These are phyloP conservation scores for Masticophis lateralis DNA, from an alignment of 2,797 vertebrate genomes.

Conservation along the genomic window DNA sequence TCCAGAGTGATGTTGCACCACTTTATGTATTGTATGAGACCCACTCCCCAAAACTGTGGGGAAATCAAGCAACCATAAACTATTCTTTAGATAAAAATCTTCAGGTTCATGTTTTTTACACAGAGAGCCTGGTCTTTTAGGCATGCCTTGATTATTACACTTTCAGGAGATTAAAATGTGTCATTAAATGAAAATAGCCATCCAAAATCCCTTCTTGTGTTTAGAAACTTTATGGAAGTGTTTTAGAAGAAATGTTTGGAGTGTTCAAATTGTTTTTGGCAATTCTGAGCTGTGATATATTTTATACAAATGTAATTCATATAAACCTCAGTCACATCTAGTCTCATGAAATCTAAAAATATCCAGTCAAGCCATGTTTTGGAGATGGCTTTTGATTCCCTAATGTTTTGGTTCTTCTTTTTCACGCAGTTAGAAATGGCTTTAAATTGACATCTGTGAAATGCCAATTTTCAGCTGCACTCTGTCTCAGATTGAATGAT, in stretches of 20 bases:
- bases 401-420: constrained; percentile 38
- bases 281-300: constrained; percentile 56
- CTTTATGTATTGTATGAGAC: background rate
- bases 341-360: constrained; percentile 58
- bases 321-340: constrained; percentile 43
- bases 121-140: background rate
- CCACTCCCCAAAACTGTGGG: background rate
- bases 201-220: constrained; percentile 55
- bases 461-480: constrained; percentile 42
- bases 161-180: constrained; percentile 17
- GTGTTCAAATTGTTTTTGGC: constrained; percentile 62
- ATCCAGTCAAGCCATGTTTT: constrained; percentile 44
- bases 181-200: constrained; percentile 32
- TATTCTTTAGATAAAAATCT: background rate
- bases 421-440: constrained; percentile 42
- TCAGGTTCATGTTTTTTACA: too few species aligned
- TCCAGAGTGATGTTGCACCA: background rate
- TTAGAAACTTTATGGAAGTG: constrained; percentile 63
- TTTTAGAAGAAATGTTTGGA: constrained; percentile 68
- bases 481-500: constrained; percentile 36
- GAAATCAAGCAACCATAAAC: background rate
- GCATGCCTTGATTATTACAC: constrained; percentile 25
- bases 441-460: constrained; percentile 55
- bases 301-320: constrained; percentile 66
- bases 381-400: constrained; percentile 52